Evolutionary conservation across 2,797 vertebrate species (phyloP).

Genomic region (Fringilla coelebs): DNA sequence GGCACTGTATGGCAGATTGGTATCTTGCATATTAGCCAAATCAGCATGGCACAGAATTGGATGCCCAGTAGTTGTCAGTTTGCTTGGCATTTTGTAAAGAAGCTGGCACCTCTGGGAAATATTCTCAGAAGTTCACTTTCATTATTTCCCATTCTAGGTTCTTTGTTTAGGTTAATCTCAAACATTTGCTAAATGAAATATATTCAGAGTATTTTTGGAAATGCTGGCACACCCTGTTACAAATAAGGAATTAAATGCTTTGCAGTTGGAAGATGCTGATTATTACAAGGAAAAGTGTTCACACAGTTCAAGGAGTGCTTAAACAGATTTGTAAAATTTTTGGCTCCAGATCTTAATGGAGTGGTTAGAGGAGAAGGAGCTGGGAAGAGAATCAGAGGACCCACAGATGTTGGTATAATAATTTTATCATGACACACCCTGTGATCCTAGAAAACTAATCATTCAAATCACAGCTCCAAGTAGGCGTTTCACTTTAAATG

Average conservation of each 20-base stretch:
- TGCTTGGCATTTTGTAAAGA: neutral
- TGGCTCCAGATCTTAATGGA: constrained; percentile 17
- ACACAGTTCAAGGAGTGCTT: neutral
- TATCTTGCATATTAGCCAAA: neutral
- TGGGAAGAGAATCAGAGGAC: neutral
- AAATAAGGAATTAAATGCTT: neutral
- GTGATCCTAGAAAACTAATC: constrained; percentile 12
- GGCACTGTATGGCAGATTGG: neutral
- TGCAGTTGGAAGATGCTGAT: neutral
- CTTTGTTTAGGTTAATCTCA: constrained; percentile 3
- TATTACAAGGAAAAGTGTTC: neutral
- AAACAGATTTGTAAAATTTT: neutral
- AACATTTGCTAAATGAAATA: neutral
- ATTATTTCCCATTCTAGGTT: neutral
- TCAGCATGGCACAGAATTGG: neutral
- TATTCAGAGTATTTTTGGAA: neutral
- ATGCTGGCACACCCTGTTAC: neutral
- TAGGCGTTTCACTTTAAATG: neutral
- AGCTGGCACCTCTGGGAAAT: neutral
- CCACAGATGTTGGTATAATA: constrained; percentile 1
- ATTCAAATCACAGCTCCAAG: neutral
- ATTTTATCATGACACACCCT: constrained; percentile 15
- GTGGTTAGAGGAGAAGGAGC: neutral
- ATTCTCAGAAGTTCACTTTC: neutral
- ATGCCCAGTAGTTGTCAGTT: neutral